phyloP scores from a whole-genome alignment of 2,888 invertebrate genomes.

The Crepidodera aurea region DNA sequence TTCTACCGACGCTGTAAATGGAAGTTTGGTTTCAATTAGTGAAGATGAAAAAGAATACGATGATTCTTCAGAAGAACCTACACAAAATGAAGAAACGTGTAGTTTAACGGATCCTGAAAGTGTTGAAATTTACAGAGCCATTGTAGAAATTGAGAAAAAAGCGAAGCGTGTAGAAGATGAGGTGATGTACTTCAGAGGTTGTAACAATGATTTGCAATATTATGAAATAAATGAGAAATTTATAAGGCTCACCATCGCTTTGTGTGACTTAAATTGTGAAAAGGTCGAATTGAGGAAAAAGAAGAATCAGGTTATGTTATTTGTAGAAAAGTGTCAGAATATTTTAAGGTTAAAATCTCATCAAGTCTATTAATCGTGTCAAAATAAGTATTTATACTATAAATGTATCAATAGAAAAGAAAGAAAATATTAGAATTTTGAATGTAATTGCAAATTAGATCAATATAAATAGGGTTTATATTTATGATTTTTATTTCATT shows the following conservation, averaged over 20 bases:
- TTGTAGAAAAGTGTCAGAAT: constrained; percentile 42
- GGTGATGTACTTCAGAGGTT: constrained; percentile 35
- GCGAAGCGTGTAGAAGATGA: constrained; percentile 37
- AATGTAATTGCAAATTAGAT: too few relatives aligned
- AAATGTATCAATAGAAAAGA: too few relatives aligned
- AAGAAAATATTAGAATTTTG: too few relatives aligned
- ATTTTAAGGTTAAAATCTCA: constrained; percentile 33
- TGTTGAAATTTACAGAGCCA: constrained; percentile 35
- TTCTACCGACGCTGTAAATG: constrained; percentile 9
- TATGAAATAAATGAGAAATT: constrained; percentile 45
- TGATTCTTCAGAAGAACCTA: background rate
- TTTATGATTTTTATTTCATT: too few relatives aligned
- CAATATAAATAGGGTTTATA: too few relatives aligned
- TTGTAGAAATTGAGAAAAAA: constrained; percentile 37
- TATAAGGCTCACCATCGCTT: constrained; percentile 40
- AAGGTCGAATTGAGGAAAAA: constrained; percentile 38
- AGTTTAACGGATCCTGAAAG: constrained; percentile 38
- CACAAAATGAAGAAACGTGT: constrained; percentile 36
- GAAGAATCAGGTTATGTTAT: constrained; percentile 38
- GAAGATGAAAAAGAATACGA: constrained; percentile 17
- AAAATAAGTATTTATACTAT: too few relatives aligned
- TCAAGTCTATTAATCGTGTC: background rate
- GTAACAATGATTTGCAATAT: constrained; percentile 37
- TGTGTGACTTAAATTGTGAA: constrained; percentile 41
- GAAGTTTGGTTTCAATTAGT: constrained; percentile 1